A percentile compares a stretch with the other conserved stretches of the same genome.
Evolutionary conservation across 2,888 invertebrate species (phyloP).

Genomic region (Tenthredo amoena): DNA sequence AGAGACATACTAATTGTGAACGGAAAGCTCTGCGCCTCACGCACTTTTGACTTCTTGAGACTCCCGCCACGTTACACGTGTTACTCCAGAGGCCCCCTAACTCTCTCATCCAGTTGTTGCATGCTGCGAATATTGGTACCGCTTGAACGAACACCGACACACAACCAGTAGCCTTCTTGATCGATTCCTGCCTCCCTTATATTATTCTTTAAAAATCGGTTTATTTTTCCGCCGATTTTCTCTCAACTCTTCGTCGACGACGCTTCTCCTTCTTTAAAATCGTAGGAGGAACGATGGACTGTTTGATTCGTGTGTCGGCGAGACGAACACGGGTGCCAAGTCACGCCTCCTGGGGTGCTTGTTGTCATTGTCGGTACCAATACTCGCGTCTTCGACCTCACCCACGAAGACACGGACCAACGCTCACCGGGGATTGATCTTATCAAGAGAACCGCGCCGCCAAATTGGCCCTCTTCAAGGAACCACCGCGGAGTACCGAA

Average conservation of each 20-base stretch:
- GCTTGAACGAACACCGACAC: slow-evolving; percentile 27
- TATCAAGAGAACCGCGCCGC: slow-evolving; percentile 52
- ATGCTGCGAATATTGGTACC: slow-evolving; percentile 30
- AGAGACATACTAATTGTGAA: slow-evolving; percentile 43
- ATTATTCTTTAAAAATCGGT: neutral
- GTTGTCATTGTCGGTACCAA: slow-evolving; percentile 74
- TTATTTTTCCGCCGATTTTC: slow-evolving; percentile 12
- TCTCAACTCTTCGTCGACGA: slow-evolving; percentile 28
- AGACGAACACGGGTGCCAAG: slow-evolving; percentile 68
- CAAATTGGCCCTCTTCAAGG: slow-evolving; percentile 65
- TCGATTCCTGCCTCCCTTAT: neutral
- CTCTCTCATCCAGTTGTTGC: slow-evolving; percentile 16
- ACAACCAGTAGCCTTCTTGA: neutral
- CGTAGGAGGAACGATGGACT: slow-evolving; percentile 45
- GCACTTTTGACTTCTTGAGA: slow-evolving; percentile 44
- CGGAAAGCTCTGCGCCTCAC: slow-evolving; percentile 42
- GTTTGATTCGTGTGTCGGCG: slow-evolving; percentile 70
- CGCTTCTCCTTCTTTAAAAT: neutral
- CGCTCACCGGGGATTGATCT: slow-evolving; percentile 48
- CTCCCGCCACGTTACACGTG: slow-evolving; percentile 2
- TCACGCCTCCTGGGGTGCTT: slow-evolving; percentile 75
- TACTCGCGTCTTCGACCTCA: slow-evolving; percentile 56
- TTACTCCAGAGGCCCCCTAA: neutral
- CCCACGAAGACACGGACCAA: slow-evolving; percentile 30
- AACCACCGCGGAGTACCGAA: slow-evolving; percentile 55